Conservation (phyloP, 1,140 invertebrate genomes). For the Zaprionus gabonicus region DNA sequence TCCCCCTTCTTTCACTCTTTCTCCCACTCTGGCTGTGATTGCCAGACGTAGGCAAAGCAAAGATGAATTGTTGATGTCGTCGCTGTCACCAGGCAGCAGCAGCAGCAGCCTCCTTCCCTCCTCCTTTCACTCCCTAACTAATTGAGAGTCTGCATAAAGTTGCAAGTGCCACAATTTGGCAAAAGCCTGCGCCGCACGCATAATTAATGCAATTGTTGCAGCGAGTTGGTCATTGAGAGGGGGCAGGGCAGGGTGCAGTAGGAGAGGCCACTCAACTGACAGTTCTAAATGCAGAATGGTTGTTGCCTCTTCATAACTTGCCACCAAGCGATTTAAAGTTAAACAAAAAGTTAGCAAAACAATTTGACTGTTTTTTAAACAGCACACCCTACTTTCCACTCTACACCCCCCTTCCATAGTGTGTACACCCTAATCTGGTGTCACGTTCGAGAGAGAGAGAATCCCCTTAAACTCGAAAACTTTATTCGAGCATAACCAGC, state of each 20-base stretch:
- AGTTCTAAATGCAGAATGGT: constrained; percentile 45
- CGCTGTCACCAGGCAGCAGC: constrained; percentile 42
- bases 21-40: constrained; percentile 11
- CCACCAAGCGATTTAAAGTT: constrained; percentile 15
- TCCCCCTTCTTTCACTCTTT: neutral
- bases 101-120: neutral
- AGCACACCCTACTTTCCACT: no score
- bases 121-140: constrained; percentile 9
- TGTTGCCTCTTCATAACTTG: constrained; percentile 37
- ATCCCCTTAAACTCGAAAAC: constrained; percentile 19
- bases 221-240: neutral
- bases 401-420: no score
- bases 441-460: neutral
- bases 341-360: constrained; percentile 13
- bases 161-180: constrained; percentile 54
- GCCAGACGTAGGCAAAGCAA: constrained; percentile 33
- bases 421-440: neutral
- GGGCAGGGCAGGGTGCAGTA: constrained; percentile 6
- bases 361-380: neutral
- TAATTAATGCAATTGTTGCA: constrained; percentile 75
- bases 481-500: constrained; percentile 42
- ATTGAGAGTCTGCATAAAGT: constrained; percentile 51
- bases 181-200: constrained; percentile 47
- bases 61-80: constrained; percentile 74
- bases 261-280: constrained; percentile 1